These are phyloP conservation scores for Hippasteria phrygiana DNA, from an alignment of 53 echinoderm and acorn worm genomes.

Conservation along the genomic window DNA sequence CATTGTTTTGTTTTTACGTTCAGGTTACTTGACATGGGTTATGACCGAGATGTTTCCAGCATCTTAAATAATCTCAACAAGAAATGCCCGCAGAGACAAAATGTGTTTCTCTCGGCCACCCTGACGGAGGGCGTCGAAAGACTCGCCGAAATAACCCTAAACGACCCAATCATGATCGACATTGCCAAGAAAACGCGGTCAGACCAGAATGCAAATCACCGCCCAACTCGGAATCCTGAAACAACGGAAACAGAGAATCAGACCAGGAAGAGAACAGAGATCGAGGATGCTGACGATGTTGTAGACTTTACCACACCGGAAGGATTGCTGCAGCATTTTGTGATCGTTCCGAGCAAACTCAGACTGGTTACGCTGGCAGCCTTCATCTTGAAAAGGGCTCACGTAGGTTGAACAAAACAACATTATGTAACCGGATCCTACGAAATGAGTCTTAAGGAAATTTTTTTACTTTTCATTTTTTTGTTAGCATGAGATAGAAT, in stretches of 20 bases:
- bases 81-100: conserved; percentile 73
- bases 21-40: conserved; percentile 97
- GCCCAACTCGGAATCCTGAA: background rate
- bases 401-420: conserved; percentile 55
- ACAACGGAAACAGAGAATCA: background rate
- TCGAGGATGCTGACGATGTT: background rate
- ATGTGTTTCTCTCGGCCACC: conserved; percentile 88
- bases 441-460: background rate
- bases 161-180: conserved; percentile 85
- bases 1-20: conserved; percentile 12
- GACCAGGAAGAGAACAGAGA: background rate
- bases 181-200: conserved; percentile 66
- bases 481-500: too few relatives aligned
- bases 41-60: conserved; percentile 86
- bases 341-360: conserved; percentile 93
- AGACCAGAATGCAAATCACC: background rate
- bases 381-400: conserved; percentile 80
- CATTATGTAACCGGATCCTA: background rate
- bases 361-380: conserved; percentile 89
- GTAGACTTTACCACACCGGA: conserved; percentile 85
- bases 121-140: conserved; percentile 90
- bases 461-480: too few relatives aligned
- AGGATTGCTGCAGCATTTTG: conserved; percentile 85
- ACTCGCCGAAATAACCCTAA: conserved; percentile 85
- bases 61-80: conserved; percentile 92